phyloP scores from a whole-genome alignment of 2,888 invertebrate genomes.

The Tuberolachnus salignus region DNA sequence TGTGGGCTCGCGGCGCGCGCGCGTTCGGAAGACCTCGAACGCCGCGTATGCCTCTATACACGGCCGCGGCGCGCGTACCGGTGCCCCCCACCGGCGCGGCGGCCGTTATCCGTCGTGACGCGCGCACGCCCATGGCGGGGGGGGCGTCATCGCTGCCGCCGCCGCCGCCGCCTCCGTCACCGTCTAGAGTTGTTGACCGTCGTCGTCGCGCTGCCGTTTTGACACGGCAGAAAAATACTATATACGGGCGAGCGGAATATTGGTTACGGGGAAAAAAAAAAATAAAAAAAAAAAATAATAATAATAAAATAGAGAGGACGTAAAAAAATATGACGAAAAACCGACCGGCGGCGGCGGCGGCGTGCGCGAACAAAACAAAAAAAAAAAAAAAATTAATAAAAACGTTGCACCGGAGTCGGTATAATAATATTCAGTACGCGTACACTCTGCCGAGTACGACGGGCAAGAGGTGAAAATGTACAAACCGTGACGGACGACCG shows the following conservation, averaged over 20 bases:
- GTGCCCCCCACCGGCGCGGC: not conserved
- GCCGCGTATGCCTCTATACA: constrained; percentile 19
- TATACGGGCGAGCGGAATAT: not conserved
- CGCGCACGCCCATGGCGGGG: constrained; percentile 17
- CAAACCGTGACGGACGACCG: too few relatives aligned
- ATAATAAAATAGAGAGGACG: too few relatives aligned
- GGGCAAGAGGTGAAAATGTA: too few relatives aligned
- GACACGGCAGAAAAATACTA: constrained; percentile 14
- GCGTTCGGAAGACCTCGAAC: not conserved
- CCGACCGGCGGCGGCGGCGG: not conserved
- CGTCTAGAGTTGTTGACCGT: constrained; percentile 48
- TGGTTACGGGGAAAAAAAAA: not conserved
- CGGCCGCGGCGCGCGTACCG: not conserved
- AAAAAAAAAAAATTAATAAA: too few relatives aligned
- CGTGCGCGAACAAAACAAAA: not conserved
- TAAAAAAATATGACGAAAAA: not conserved
- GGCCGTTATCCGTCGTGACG: not conserved
- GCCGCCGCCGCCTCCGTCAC: not conserved
- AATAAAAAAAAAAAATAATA: not conserved
- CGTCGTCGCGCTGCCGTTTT: constrained; percentile 28
- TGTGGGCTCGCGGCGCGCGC: not conserved
- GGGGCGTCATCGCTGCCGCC: not conserved
- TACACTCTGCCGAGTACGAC: too few relatives aligned
- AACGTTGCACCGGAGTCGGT: not conserved
- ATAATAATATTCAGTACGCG: not conserved